Evolutionary conservation across 2,113 vertebrate genomes (phyloP), one percentile per base, ranked within the genome.

Genomic region (Odocoileus hemionus): DNA sequence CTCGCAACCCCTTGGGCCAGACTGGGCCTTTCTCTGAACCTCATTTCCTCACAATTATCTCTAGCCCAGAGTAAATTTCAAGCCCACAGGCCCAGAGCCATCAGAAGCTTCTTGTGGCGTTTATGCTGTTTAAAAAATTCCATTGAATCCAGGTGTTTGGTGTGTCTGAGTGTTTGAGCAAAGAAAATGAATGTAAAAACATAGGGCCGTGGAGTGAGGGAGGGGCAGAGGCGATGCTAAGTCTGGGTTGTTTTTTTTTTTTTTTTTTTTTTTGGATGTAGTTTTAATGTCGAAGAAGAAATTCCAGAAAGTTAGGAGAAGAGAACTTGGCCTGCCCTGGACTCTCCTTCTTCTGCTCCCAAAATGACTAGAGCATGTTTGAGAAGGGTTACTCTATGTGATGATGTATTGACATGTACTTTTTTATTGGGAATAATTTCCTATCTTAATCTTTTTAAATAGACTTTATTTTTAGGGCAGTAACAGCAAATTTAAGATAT

Each of bases 401-500:
- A 60, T 74, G 33, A 33, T 25, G 6, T 50, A 47, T 14, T 55
- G 70, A 76, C 14, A 25, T 57, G n/a, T 85, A 36, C 1, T 61
- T 94, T 78, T 84, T 30, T 21, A 39, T 39, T 74, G 21, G 47
- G 83, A 50, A 43, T 91, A 50, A 91, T 91, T 82, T 97, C 43
- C 26, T 74, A 1, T 30, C 52, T 55, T 54, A 58, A 9, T 58
- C 33, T 60, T 39, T 61, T 83, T 33, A 39, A 21, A 14, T 76
- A 61, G 30, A 25, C 67, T 30, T 43, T 36, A 33, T 54, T 55
- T 95, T 55, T 52, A 91, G 26, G 28, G 30, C 4, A 78, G 47
- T 64, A 39, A 89, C 7, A 78, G 36, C 6, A 87, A 87, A 82
- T 47, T 33, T 76, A 33, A 82, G 25, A 50, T 26, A 8, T 11